Base-by-base conservation (phyloP, 2,797 vertebrate genomes). In the Brachymystax lenok region DNA sequence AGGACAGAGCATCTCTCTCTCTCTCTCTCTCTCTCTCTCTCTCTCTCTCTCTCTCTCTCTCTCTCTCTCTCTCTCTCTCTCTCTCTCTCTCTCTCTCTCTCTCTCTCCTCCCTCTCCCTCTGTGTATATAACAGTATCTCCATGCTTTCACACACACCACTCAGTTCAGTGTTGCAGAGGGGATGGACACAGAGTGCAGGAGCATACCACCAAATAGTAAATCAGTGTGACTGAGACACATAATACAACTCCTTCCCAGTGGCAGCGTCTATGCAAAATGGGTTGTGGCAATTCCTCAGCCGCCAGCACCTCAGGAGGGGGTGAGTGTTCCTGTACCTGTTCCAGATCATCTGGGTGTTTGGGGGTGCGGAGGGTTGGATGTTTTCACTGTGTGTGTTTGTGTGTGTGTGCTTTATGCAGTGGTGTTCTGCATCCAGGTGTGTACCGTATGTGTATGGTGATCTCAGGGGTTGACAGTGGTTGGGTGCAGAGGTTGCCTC, bases 261-360 rank as follows among this genome's bases (percentile, higher is more conserved):
- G 90, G 90, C 88, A 87, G 85, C 90, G 85, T 92, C 84, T 81
- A 92, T 92, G 92, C 88, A 91, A 91, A 85, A 95, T 95, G 95
- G 95, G 94, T 88, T 95, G 95, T 93, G 93, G 95, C 84, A 95
- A 95, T 92, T 95, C 95, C 84, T 94, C 94, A 81, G 92, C 93
- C 88, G 91, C 93, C 88, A 94, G 74, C 90, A 93, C 91, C 76
- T 90, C 94, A 75, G 93, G 89, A 86, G 94, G 90, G 80, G 94
- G 95, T 95, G 84, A 93, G 93, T 87, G 71, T 59, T 21, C 16
- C 12, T 87, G 71, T 59, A 16, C 16, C 12, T 30, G 78, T 83
- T 85, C 79, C 52, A 77, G 70, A 54, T 61, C 76, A 30, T 69
- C 1, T 69, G 28, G 24, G 21, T 72, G 67, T 66, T 59, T 19